Percentiles rank a stretch among this genome's conserved stretches.
Conservation (phyloP, 2,888 invertebrate species). For the Hypolimnas misippus region DNA sequence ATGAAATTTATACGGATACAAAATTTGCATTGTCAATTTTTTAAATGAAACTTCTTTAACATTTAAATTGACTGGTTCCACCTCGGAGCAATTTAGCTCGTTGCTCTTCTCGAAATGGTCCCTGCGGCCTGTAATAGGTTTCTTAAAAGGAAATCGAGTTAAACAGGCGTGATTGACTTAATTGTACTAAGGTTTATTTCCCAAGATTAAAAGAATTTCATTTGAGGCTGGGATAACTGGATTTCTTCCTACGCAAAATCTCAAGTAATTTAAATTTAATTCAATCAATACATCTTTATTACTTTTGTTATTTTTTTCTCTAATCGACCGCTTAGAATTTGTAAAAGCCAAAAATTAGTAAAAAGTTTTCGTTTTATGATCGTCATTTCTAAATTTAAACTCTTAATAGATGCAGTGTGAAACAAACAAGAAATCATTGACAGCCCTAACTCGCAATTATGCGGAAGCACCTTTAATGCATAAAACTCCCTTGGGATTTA, state of each 20-base stretch:
- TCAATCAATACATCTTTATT: background rate
- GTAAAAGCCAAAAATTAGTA: background rate
- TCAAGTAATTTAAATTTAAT: slow-evolving; percentile 8
- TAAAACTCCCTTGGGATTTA: slow-evolving; percentile 49
- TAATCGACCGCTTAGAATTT: background rate
- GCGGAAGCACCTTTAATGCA: slow-evolving; percentile 65
- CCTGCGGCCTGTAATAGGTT: slow-evolving; percentile 77
- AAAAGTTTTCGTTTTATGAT: slow-evolving; percentile 53
- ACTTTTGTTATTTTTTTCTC: slow-evolving; percentile 5
- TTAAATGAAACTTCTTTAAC: slow-evolving; percentile 72
- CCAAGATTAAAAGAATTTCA: slow-evolving; percentile 34
- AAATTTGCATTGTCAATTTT: slow-evolving; percentile 67
- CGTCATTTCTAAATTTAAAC: slow-evolving; percentile 71
- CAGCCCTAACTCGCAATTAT: slow-evolving; percentile 59
- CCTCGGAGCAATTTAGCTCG: slow-evolving; percentile 69
- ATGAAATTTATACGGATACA: slow-evolving; percentile 35
- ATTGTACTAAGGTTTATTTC: slow-evolving; percentile 66
- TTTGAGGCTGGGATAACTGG: slow-evolving; percentile 27
- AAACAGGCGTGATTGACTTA: slow-evolving; percentile 77
- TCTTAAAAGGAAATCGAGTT: slow-evolving; percentile 77
- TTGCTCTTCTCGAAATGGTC: slow-evolving; percentile 62
- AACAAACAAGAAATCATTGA: slow-evolving; percentile 61
- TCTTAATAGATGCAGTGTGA: slow-evolving; percentile 61
- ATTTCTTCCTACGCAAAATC: slow-evolving; percentile 26
- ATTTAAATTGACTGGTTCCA: slow-evolving; percentile 77